Percentiles rank a stretch among this genome's conserved stretches.
Evolutionary conservation across 2,888 invertebrate genomes (phyloP).

Genomic region (Scelioninae gen. 1): DNA sequence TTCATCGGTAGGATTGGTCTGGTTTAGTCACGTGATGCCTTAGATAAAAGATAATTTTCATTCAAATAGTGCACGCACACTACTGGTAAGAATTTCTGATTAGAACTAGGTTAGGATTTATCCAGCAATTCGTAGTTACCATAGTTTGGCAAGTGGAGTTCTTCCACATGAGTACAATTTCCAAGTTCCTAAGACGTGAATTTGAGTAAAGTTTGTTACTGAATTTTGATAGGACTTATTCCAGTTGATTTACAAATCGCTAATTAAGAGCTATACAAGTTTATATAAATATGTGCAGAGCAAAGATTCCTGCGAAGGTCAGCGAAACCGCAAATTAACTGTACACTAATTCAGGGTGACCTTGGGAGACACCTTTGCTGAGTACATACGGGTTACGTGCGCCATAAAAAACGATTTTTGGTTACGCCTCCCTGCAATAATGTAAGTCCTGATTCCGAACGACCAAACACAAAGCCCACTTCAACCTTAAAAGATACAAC

Average conservation of each 20-base stretch:
- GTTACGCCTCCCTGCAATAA: too few species aligned
- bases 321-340: constrained; percentile 51
- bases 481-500: too few species aligned
- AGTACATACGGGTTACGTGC: constrained; percentile 3
- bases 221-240: constrained; percentile 23
- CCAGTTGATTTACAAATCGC: constrained; percentile 25
- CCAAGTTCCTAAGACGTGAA: background rate
- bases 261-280: constrained; percentile 58
- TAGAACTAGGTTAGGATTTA: too few species aligned
- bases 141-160: too few species aligned
- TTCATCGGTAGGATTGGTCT: constrained; percentile 8
- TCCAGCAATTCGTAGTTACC: too few species aligned
- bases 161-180: too few species aligned
- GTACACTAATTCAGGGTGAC: constrained; percentile 55
- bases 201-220: constrained; percentile 14
- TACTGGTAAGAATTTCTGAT: too few species aligned
- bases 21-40: constrained; percentile 18
- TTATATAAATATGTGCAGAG: constrained; percentile 39
- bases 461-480: too few species aligned
- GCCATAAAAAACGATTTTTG: too few species aligned
- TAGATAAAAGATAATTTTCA: constrained; percentile 27
- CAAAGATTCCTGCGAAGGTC: constrained; percentile 11
- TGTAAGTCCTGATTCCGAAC: too few species aligned
- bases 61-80: constrained; percentile 6
- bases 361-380: constrained; percentile 15